Conservation (phyloP, 2,113 vertebrate genomes). For the Lophochroa leadbeateri region DNA sequence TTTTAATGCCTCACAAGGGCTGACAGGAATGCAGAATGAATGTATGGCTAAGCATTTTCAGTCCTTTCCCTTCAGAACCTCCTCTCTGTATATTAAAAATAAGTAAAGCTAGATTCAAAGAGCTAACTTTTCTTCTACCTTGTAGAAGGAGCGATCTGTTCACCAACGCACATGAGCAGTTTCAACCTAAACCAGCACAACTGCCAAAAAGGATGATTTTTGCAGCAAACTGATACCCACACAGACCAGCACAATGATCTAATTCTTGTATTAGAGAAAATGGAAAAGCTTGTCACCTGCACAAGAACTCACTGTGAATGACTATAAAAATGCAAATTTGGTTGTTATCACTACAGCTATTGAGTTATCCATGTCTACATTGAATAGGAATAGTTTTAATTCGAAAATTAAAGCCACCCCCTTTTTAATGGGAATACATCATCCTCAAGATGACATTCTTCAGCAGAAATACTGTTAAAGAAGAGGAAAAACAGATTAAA, state of each 20-base stretch:
- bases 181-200: not conserved
- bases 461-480: not conserved
- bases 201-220: not conserved
- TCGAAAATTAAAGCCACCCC: not conserved
- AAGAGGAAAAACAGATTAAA: not conserved
- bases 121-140: not conserved
- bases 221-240: not conserved
- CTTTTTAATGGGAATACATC: not conserved
- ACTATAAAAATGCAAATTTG: not conserved
- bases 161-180: not conserved
- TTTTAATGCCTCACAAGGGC: not conserved
- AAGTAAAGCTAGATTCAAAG: not conserved
- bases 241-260: not conserved
- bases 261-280: not conserved
- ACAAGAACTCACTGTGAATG: not conserved
- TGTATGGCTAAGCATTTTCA: not conserved
- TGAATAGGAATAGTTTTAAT: not conserved
- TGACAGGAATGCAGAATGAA: not conserved
- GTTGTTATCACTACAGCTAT: not conserved
- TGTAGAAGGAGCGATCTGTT: not conserved
- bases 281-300: not conserved
- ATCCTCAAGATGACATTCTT: not conserved
- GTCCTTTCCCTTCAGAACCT: not conserved
- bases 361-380: not conserved
- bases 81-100: not conserved